phyloP scores from a whole-genome alignment of 2,113 vertebrate genomes.

The Muntiacus muntjak region DNA sequence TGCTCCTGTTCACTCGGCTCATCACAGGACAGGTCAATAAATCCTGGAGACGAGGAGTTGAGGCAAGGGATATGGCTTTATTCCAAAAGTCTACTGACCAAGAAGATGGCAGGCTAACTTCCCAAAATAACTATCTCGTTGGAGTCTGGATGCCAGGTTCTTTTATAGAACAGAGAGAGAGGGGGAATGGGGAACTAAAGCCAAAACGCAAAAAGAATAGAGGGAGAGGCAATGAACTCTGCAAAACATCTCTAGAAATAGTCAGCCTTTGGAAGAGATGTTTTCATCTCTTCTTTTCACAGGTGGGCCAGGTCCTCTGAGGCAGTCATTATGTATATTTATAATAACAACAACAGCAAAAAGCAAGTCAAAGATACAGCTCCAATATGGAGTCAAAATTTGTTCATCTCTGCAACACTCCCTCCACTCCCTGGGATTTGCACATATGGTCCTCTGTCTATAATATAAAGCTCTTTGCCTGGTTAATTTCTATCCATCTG shows the following conservation, averaged over 20 bases:
- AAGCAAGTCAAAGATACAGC: background rate
- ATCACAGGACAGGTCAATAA: background rate
- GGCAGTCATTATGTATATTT: background rate
- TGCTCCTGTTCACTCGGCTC: background rate
- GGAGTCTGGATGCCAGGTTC: background rate
- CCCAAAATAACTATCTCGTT: background rate
- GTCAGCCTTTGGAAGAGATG: background rate
- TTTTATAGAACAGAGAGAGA: background rate
- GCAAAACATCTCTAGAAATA: background rate
- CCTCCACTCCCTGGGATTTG: background rate
- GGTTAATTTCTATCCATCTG: background rate
- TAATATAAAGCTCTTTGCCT: background rate
- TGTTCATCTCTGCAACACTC: background rate
- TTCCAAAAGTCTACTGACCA: background rate
- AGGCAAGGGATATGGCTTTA: background rate
- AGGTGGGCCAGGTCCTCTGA: background rate
- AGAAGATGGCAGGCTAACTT: background rate
- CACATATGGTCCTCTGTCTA: background rate
- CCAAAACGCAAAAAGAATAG: background rate
- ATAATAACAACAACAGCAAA: background rate
- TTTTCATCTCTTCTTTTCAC: background rate
- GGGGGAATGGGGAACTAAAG: background rate
- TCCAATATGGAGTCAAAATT: background rate
- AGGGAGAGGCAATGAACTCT: background rate
- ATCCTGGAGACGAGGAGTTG: background rate